Evolutionary conservation across 1,140 invertebrate species (phyloP).

Genomic region (Drosophila elegans): DNA sequence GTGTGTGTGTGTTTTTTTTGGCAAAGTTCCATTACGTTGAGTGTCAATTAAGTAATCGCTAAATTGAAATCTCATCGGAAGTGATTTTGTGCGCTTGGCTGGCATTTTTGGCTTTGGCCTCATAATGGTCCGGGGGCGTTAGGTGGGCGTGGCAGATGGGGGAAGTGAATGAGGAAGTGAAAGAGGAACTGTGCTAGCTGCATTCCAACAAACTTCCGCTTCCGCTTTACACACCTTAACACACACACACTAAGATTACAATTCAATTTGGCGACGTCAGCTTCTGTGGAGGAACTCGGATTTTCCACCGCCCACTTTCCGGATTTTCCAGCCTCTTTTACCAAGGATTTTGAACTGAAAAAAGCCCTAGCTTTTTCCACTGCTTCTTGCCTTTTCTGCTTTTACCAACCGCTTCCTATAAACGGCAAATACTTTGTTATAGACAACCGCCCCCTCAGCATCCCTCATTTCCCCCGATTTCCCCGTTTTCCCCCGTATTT

Average conservation of each 20-base stretch:
- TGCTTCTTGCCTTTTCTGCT: conserved; percentile 23
- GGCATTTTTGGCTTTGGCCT: conserved; percentile 48
- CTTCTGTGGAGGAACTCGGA: conserved; percentile 29
- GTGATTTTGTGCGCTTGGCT: conserved; percentile 76
- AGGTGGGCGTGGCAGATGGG: not conserved
- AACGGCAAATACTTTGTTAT: conserved; percentile 57
- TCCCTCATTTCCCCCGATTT: not conserved
- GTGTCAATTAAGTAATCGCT: conserved; percentile 81
- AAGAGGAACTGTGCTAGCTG: conserved; percentile 48
- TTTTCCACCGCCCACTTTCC: not conserved
- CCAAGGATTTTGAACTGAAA: not conserved
- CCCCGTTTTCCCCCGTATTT: not conserved
- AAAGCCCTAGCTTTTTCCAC: conserved; percentile 1
- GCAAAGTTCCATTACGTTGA: conserved; percentile 75
- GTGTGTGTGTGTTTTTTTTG: not conserved
- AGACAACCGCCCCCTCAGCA: conserved; percentile 1
- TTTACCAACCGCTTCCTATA: conserved; percentile 47
- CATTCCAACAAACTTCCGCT: conserved; percentile 79
- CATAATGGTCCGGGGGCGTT: conserved; percentile 33
- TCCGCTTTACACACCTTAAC: conserved; percentile 56
- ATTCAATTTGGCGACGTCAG: conserved; percentile 69
- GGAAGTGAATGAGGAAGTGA: conserved; percentile 2
- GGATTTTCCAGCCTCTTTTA: not conserved
- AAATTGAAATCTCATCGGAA: conserved; percentile 82
- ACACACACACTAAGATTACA: conserved; percentile 48